These are phyloP conservation scores for Pelagia noctiluca DNA, from an alignment of 30 jellyfish, hydroid and myxozoan genomes.

Conservation along the genomic window DNA sequence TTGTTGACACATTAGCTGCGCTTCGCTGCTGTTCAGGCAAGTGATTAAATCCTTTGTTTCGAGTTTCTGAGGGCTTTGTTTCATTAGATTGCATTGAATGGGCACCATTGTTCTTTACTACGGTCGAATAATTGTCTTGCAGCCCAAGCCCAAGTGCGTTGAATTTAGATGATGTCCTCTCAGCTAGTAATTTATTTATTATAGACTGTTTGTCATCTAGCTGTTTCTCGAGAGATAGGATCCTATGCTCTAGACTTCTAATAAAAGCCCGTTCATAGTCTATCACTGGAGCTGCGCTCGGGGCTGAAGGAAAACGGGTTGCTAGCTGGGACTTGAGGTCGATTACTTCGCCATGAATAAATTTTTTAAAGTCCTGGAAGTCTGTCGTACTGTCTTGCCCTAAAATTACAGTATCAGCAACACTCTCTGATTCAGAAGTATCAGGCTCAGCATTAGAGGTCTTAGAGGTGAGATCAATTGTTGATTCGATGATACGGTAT, in stretches of 20 bases:
- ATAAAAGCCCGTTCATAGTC: conserved; percentile 9
- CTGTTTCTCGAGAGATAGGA: conserved; percentile 9
- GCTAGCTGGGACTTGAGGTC: conserved; percentile 7
- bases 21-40: conserved; percentile 63
- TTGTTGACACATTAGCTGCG: conserved; percentile 44
- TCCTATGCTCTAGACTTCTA: not conserved
- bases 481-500: conserved; percentile 24
- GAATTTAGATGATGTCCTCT: conserved; percentile 46
- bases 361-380: too few species aligned
- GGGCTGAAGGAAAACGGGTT: conserved; percentile 5
- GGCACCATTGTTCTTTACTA: conserved; percentile 38
- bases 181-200: conserved; percentile 13
- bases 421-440: conserved; percentile 17
- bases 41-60: conserved; percentile 47
- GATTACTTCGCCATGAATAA: too few species aligned
- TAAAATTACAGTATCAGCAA: too few species aligned
- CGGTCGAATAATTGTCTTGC: conserved; percentile 38
- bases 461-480: conserved; percentile 8
- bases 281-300: conserved; percentile 1
- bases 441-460: conserved; percentile 24
- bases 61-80: conserved; percentile 49
- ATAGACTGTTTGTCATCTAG: conserved; percentile 19
- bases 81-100: conserved; percentile 41
- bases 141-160: conserved; percentile 48
- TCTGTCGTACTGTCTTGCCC: too few species aligned